These are phyloP conservation scores for Trissoscelio sp. DNA, from an alignment of 2,888 invertebrate species.

Conservation along the genomic window DNA sequence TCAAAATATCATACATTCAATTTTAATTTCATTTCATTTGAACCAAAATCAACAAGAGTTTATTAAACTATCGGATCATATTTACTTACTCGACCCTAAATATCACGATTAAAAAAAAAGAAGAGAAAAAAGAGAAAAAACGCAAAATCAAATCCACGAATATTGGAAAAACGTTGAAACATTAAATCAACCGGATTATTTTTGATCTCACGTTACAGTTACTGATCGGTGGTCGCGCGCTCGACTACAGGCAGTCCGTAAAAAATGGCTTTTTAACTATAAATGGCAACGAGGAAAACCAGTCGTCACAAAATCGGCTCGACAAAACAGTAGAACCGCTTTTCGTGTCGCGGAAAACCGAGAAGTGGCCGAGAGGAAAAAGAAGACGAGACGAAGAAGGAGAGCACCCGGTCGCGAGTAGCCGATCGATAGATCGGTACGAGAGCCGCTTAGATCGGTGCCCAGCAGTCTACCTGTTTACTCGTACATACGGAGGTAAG, in stretches of 20 bases:
- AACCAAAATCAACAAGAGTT: background rate
- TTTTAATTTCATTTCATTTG: background rate
- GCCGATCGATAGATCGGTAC: slow-evolving; percentile 63
- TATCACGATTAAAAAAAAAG: background rate
- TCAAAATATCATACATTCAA: background rate
- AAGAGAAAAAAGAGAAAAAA: too few species aligned
- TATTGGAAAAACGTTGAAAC: slow-evolving; percentile 27
- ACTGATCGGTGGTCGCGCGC: slow-evolving; percentile 33
- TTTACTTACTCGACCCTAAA: background rate
- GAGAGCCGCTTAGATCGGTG: slow-evolving; percentile 73
- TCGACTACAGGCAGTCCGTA: slow-evolving; percentile 31
- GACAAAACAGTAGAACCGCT: slow-evolving; percentile 68
- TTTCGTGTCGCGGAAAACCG: slow-evolving; percentile 66
- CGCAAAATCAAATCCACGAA: background rate
- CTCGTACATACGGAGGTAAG: slow-evolving; percentile 52
- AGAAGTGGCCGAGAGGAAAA: slow-evolving; percentile 42
- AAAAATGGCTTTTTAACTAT: slow-evolving; percentile 61
- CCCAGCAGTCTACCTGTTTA: slow-evolving; percentile 82
- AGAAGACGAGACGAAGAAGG: slow-evolving; percentile 66
- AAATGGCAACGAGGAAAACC: slow-evolving; percentile 65
- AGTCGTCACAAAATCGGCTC: slow-evolving; percentile 63
- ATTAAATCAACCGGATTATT: slow-evolving; percentile 33
- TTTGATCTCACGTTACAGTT: slow-evolving; percentile 64
- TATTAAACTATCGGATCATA: background rate
- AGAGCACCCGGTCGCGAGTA: slow-evolving; percentile 53